Evolutionary conservation across 2,888 invertebrate species (phyloP), one percentile per base, ranked within the genome.

Genomic region (Mycogona germanica): DNA sequence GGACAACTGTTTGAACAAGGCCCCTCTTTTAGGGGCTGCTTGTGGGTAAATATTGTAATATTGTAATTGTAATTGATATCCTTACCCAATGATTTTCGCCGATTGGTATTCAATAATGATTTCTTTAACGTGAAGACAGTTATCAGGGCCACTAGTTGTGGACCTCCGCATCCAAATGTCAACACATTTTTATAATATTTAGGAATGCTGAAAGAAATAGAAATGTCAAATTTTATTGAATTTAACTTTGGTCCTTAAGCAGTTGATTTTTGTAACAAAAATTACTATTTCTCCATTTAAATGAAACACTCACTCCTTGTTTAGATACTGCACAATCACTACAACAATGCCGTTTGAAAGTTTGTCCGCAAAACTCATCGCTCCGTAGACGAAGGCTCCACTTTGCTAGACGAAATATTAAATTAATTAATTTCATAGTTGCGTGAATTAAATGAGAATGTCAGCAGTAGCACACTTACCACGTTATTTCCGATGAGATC

Each of bases 401-500:
- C 69, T 71, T 57, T 70, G 70, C 70, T 70, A 62, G 6, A 61
- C 26, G 42, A 52, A 41, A 41, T 2, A 25, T 21, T 14, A 3
- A 42, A 42, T 21, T 12, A 3, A 5, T 3, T 23, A 42, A 19
- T 12, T 3, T 19, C 48, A 17, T n/a, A n/a, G n/a, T n/a, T 42
- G 44, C 4, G 14, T 23, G 9, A 32, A 32, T 32, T 32, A 32
- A 32, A 32, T 32, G 9, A 12, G n/a, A 32, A 32, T 32, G n/a
- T n/a, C n/a, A n/a, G n/a, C n/a, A n/a, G n/a, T n/a, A n/a, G n/a
- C n/a, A n/a, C n/a, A 64, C 68, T 63, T 63, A 74, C 74, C 0
- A 85, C 82, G 69, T 89, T 85, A 3, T 79, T 76, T 40, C 87
- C 89, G 60, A 93, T 92, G 62, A 92, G 75, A 69, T 92, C 87